phyloP scores from a whole-genome alignment of 2,113 vertebrate genomes.

The Leptosomus discolor region DNA sequence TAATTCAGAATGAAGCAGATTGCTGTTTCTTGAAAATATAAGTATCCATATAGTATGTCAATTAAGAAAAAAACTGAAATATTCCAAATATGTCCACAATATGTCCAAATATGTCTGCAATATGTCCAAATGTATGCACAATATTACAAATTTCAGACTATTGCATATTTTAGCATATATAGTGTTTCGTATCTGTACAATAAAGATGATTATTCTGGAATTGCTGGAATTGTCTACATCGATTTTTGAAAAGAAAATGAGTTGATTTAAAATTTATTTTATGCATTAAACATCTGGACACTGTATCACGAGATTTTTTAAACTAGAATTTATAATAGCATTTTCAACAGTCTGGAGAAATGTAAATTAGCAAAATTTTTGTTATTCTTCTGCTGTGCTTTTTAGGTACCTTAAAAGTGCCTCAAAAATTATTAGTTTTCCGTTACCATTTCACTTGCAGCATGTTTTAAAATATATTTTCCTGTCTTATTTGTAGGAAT shows the following conservation, averaged over 20 bases:
- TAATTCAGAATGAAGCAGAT: slow-evolving; percentile 72
- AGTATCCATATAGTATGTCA: slow-evolving; percentile 76
- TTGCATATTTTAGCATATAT: slow-evolving; percentile 74
- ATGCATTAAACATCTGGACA: slow-evolving; percentile 23
- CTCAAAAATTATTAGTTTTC: neutral
- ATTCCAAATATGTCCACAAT: slow-evolving; percentile 81
- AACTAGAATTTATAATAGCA: neutral
- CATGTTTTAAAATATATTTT: neutral
- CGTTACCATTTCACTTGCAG: neutral
- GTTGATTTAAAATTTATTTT: neutral
- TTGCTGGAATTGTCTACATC: neutral
- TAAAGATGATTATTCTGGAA: slow-evolving; percentile 42
- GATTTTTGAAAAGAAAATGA: slow-evolving; percentile 21
- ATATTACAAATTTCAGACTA: slow-evolving; percentile 74
- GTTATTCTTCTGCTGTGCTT: neutral
- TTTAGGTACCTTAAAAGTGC: neutral
- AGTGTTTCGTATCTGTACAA: slow-evolving; percentile 47
- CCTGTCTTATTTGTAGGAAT: neutral
- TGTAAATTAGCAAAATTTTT: neutral
- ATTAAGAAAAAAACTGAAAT: slow-evolving; percentile 79
- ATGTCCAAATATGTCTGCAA: slow-evolving; percentile 82
- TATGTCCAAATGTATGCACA: slow-evolving; percentile 81
- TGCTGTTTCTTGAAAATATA: slow-evolving; percentile 75
- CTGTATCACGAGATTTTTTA: neutral
- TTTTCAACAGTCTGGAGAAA: neutral